These are phyloP conservation scores for Siniperca chuatsi DNA, from an alignment of 2,113 vertebrate genomes.

Conservation along the genomic window DNA sequence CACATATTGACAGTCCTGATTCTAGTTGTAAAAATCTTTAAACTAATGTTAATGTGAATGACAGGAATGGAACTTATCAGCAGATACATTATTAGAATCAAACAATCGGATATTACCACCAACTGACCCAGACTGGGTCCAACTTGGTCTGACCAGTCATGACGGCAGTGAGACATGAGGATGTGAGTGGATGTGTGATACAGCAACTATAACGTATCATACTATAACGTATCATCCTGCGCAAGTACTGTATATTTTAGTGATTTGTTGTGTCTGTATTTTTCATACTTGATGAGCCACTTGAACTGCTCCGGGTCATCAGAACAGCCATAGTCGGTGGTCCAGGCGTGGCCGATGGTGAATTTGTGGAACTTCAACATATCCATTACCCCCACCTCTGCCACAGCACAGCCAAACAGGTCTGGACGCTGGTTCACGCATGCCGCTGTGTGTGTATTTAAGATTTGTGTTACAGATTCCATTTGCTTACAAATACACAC, in stretches of 20 bases:
- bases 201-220: too few species aligned
- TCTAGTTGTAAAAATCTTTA: neutral
- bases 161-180: neutral
- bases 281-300: slow-evolving; percentile 86
- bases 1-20: neutral
- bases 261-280: slow-evolving; percentile 12
- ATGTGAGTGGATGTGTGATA: neutral
- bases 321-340: slow-evolving; percentile 94
- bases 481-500: neutral
- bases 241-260: neutral
- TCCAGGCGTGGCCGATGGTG: slow-evolving; percentile 97
- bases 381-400: slow-evolving; percentile 97
- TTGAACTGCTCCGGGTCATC: slow-evolving; percentile 91
- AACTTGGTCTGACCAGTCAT: neutral
- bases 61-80: neutral
- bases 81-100: neutral
- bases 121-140: neutral
- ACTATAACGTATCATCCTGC: neutral
- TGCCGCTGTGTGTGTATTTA: slow-evolving; percentile 80
- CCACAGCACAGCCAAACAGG: slow-evolving; percentile 93
- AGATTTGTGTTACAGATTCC: neutral
- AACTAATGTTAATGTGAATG: neutral
- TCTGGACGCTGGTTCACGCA: slow-evolving; percentile 96
- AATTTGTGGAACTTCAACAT: slow-evolving; percentile 98
- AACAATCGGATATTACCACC: neutral